Evolutionary conservation across 2,113 vertebrate species (phyloP), one percentile per base, ranked within the genome.

Genomic region (Corythaixoides concolor): DNA sequence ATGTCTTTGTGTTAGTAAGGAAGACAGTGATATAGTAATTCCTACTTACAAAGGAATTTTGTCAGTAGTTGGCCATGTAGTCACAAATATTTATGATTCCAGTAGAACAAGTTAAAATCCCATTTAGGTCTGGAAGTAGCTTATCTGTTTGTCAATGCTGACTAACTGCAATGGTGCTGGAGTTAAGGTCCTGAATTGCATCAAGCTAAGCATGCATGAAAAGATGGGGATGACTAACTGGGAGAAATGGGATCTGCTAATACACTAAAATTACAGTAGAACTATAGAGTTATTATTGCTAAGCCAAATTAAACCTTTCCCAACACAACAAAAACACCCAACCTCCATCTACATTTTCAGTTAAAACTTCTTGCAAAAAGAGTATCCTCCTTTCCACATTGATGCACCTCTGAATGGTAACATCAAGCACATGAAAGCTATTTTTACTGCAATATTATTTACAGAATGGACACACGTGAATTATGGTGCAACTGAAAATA

Each of bases 121-220:
- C 26, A 22, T 68, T 93, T 64, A 41, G 43, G 39, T 84, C 45
- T 56, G 41, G 67, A 60, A 69, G 32, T 12, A 58, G 16, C 13
- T 94, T 89, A 85, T 90, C 72, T 88, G 18, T 59, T 67, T 91
- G 92, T 89, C 90, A 96, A 3, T 56, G 88, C 4, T 91, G 67
- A 87, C 60, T 69, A 90, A 92, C 64, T 53, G 58, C n/a, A 87
- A 92, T 49, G 49, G 49, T 56, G 23, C 74, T 73, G 88, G 58
- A 88, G 49, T 83, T 58, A 76, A 76, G n/a, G 53, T 8, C 15
- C 66, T 60, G 70, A 89, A 79, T 2, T 91, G 35, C 53, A 83
- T 67, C 27, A 73, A 23, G 53, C 69, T 47, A 55, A 93, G 52
- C 28, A 59, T 24, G 41, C 47, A 43, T 49, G 50, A 88, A 79